Evolutionary conservation across 2,113 vertebrate species (phyloP), one percentile per base, ranked within the genome.

Genomic region (Noctilio leporinus): DNA sequence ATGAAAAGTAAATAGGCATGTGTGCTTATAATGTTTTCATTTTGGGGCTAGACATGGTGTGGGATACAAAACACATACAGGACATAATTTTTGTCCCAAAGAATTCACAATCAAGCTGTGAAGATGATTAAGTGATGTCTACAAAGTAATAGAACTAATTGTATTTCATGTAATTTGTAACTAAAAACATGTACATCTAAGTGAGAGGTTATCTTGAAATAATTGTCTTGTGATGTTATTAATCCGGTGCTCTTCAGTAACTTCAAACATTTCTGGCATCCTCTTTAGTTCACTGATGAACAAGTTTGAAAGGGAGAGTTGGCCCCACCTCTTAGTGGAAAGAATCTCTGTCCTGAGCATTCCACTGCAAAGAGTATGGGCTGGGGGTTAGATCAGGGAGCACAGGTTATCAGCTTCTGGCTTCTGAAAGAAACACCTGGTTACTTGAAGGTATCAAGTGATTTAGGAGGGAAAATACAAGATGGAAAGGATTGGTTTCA

Each of bases 371-470:
- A 83, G 51, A 84, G 43, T 33, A 15, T 4, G 20, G 83, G 19
- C 64, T 64, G n/a, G 77, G 90, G 86, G 86, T 94, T 85, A 91
- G 87, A 89, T 72, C 45, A 11, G 30, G 26, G 76, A 65, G 84
- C 70, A 95, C 65, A 53, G 96, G 96, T 96, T 96, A 97, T 96
- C 90, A 38, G 95, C 86, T 90, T 86, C 70, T 87, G 57, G 45
- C 88, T 97, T 95, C 95, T 97, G 95, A 97, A 96, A 97, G 96
- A 92, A 94, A 92, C 96, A 97, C 96, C 96, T 97, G 96, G 92
- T 53, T 67, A 35, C 95, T 90, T 92, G 94, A 35, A 77, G 30
- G 90, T 96, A 97, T 97, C 96, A 92, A 76, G 90, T 96, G 94
- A 92, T 92, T 89, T 62, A 55, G 59, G 84, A 94, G 87, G 90